A percentile compares a stretch with the other conserved stretches of the same genome.
Conservation (phyloP, 2,888 invertebrate genomes). For the Leptinotarsa haldemani region DNA sequence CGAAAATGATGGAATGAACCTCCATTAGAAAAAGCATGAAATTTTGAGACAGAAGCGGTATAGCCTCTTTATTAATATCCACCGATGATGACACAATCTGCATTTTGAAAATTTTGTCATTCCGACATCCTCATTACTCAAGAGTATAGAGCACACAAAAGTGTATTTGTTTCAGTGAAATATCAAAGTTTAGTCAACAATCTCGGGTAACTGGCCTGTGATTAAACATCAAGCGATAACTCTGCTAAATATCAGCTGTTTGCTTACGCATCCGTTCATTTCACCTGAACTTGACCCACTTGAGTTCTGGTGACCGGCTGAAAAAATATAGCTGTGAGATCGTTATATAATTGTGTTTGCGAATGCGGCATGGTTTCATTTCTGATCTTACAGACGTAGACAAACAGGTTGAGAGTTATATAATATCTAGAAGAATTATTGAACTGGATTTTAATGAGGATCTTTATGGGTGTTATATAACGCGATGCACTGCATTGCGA, state of each 20-base stretch:
- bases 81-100: no score
- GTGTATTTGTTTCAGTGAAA: not conserved
- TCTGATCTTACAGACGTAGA: not conserved
- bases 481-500: not conserved
- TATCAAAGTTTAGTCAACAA: not conserved
- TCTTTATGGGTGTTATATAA: not conserved
- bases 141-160: not conserved
- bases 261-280: conserved; percentile 3
- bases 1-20: no score
- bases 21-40: no score
- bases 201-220: not conserved
- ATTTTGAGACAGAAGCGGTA: no score
- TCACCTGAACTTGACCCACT: conserved; percentile 23
- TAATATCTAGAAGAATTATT: conserved; percentile 15
- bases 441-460: not conserved
- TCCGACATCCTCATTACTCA: no score
- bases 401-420: conserved; percentile 15
- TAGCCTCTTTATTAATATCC: no score
- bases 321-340: not conserved
- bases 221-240: not conserved
- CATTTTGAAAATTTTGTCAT: no score
- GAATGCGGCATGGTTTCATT: not conserved
- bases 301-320: conserved; percentile 15
- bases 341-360: conserved; percentile 7
- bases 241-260: conserved; percentile 1